Percentiles rank a stretch among this genome's conserved stretches.
phyloP scores from a whole-genome alignment of 2,888 invertebrate genomes.

The Byasa hedistus region DNA sequence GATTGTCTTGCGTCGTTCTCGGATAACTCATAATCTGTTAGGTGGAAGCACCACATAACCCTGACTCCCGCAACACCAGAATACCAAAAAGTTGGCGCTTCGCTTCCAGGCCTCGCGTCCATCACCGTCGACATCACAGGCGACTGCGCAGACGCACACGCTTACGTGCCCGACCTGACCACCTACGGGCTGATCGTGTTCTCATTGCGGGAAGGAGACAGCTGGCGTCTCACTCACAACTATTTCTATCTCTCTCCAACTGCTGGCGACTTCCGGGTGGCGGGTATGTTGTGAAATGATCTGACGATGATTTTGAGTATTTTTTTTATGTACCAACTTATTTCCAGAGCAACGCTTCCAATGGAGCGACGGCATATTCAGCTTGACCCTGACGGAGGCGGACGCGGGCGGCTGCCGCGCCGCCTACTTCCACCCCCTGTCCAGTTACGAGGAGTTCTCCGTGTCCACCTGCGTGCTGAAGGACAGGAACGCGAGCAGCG shows the following conservation, averaged over 20 bases:
- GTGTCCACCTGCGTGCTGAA: conserved; percentile 82
- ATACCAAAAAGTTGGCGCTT: background rate
- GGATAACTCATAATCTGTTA: too few species aligned
- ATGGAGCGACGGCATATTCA: conserved; percentile 91
- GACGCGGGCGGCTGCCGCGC: conserved; percentile 77
- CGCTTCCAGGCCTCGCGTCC: conserved; percentile 79
- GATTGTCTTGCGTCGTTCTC: too few species aligned
- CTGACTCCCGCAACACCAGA: too few species aligned
- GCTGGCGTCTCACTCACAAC: conserved; percentile 87
- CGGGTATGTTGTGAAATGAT: conserved; percentile 56
- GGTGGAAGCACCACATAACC: too few species aligned
- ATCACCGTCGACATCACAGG: conserved; percentile 83
- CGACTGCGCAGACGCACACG: conserved; percentile 83
- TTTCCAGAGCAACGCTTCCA: conserved; percentile 82
- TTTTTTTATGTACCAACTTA: background rate
- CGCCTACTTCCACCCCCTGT: conserved; percentile 89
- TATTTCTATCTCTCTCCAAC: conserved; percentile 87
- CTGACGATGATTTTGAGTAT: background rate
- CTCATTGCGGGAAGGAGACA: conserved; percentile 79
- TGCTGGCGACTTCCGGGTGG: conserved; percentile 83
- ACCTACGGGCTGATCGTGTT: conserved; percentile 82
- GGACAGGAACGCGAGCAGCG: conserved; percentile 60
- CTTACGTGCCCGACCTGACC: conserved; percentile 85
- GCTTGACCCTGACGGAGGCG: conserved; percentile 80
- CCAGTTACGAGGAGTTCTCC: conserved; percentile 84